Conservation (phyloP, 30 jellyfish, hydroid and myxozoan genomes). For the Pseudorhiza aurosa region DNA sequence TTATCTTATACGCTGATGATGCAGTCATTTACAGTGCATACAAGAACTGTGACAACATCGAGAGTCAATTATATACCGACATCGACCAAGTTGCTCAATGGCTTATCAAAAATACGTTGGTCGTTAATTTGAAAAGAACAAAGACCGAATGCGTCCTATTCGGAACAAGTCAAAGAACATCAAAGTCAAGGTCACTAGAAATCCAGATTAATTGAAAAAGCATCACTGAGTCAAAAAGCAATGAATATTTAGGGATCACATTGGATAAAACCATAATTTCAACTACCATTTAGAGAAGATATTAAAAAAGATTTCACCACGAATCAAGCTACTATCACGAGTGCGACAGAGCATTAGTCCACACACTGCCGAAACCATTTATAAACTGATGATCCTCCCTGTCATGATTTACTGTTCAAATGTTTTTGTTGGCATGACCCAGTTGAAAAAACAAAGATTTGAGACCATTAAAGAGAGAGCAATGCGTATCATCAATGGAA, state of each 20-base stretch:
- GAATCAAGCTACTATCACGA: constrained; percentile 41
- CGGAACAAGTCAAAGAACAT: constrained; percentile 38
- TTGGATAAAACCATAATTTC: constrained; percentile 8
- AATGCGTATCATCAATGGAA: constrained; percentile 22
- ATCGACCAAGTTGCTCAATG: constrained; percentile 34
- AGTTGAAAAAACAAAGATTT: constrained; percentile 37
- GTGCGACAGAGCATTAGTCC: constrained; percentile 48
- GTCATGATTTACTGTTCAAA: constrained; percentile 34
- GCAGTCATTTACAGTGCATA: constrained; percentile 52
- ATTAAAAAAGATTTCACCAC: constrained; percentile 7
- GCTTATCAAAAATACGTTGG: constrained; percentile 20
- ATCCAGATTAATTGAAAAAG: constrained; percentile 29
- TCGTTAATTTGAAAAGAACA: constrained; percentile 23
- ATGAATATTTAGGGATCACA: constrained; percentile 40
- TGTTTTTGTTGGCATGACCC: constrained; percentile 30
- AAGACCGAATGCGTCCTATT: constrained; percentile 55
- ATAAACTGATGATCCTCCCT: constrained; percentile 43
- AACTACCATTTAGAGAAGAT: constrained; percentile 34
- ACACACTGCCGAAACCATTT: constrained; percentile 43
- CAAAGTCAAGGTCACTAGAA: constrained; percentile 26
- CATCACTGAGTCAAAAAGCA: constrained; percentile 42
- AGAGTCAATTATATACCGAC: constrained; percentile 41
- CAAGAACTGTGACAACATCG: constrained; percentile 32
- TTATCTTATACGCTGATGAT: constrained; percentile 35
- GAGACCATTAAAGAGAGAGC: constrained; percentile 19